Base-by-base conservation (phyloP, 2,888 invertebrate genomes). In the Catocala nupta region DNA sequence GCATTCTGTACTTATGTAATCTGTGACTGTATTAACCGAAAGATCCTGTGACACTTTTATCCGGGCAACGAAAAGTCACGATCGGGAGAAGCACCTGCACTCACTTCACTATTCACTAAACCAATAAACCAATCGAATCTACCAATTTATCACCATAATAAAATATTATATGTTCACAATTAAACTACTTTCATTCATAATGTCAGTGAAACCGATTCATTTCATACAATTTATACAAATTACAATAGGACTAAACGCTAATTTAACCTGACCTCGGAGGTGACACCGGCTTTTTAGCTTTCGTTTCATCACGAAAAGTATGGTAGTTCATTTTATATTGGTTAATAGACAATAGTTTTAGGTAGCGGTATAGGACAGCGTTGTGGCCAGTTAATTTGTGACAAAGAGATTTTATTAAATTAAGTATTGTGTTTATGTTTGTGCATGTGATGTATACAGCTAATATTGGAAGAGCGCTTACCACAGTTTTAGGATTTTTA, bases 301-400 rank as follows among this genome's bases (percentile, higher is more conserved):
- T 53, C n/a, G 16, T 45, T 58, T 60, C 9, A 56, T 10, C 0
- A 60, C 16, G 9, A 60, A 60, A 50, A 16, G 50, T 58, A 58
- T 59, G 36, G 48, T 0, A n/a, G 66, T 25, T 78, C 62, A 57
- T 51, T 39, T 57, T 63, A 42, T 36, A 16, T 33, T 63, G 63
- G 76, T 43, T 7, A 8, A n/a, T 11, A 6, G 39, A 65, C 59
- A 49, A 65, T 49, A 65, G 63, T n/a, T 50, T 66, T 49, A n/a
- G n/a, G n/a, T n/a, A 53, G 51, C 47, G 16, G 55, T 34, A 54
- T 59, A 13, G 53, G 47, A 59, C 33, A 57, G 53, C 51, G 77
- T 59, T 70, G 60, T 69, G 81, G 79, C 52, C 66, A 65, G 71
- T 80, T 77, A 75, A 77, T 78, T 77, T 71, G 54, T 65, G 59